phyloP scores from a whole-genome alignment of 2,888 invertebrate species.

The Drosophila atroscutellata region DNA sequence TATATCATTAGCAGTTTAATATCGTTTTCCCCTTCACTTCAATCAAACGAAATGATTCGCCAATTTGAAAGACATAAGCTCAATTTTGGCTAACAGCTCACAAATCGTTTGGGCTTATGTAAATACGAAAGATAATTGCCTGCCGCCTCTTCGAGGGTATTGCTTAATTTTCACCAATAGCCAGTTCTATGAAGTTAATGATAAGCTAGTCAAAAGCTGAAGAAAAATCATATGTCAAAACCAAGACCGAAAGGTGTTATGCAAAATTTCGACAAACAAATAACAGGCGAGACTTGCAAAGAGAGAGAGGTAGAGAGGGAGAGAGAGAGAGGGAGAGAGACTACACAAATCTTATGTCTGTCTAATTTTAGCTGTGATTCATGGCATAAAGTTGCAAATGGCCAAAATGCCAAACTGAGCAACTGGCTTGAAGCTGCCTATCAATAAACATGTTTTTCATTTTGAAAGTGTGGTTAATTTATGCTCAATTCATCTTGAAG shows the following conservation, averaged over 20 bases:
- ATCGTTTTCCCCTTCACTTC: constrained; percentile 70
- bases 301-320: background rate
- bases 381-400: constrained; percentile 58
- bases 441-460: constrained; percentile 68
- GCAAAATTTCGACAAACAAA: constrained; percentile 52
- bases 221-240: constrained; percentile 29
- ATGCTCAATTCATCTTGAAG: constrained; percentile 29
- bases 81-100: constrained; percentile 35
- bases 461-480: constrained; percentile 67
- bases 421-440: constrained; percentile 43
- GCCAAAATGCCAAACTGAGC: constrained; percentile 34
- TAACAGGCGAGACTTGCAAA: constrained; percentile 3
- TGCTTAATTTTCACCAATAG: constrained; percentile 65
- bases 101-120: constrained; percentile 56
- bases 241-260: constrained; percentile 51
- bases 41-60: constrained; percentile 36
- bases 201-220: constrained; percentile 22
- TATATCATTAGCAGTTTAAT: constrained; percentile 44
- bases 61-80: constrained; percentile 44
- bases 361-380: constrained; percentile 77
- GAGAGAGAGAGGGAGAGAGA: constrained; percentile 1
- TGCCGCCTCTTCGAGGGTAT: constrained; percentile 40
- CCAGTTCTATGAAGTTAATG: constrained; percentile 63
- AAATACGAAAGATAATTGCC: constrained; percentile 60
- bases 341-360: constrained; percentile 33